Conservation (phyloP, 2,113 vertebrate genomes). For the Odobenus rosmarus region DNA sequence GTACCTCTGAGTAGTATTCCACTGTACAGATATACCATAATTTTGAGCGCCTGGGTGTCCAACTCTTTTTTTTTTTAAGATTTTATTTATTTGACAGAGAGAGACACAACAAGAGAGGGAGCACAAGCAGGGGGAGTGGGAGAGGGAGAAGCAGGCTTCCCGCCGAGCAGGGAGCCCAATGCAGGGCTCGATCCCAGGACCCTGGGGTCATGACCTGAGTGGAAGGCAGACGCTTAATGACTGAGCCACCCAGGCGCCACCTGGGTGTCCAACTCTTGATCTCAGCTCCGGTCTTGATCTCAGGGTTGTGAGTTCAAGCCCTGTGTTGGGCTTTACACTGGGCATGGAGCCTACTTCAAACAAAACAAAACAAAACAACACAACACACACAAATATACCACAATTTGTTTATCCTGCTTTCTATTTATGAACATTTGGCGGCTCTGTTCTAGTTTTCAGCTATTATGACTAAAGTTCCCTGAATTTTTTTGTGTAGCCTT, state of each 20-base stretch:
- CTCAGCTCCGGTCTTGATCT: background rate
- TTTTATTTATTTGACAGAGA: no score
- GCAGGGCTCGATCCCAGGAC: no score
- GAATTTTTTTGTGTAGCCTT: background rate
- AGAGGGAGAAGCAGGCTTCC: no score
- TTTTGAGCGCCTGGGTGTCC: background rate
- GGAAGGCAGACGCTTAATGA: no score
- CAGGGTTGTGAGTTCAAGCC: background rate
- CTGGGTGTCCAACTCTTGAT: background rate
- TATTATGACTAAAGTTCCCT: background rate
- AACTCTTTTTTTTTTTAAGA: background rate
- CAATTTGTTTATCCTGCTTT: background rate
- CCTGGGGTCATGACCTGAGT: no score
- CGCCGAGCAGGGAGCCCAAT: no score
- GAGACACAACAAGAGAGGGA: no score
- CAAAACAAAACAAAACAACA: no score
- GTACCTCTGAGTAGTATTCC: background rate
- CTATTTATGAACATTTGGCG: background rate
- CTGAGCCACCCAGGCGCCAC: no score
- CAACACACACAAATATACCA: background rate
- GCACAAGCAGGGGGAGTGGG: no score
- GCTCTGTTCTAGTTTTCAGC: background rate
- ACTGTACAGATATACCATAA: background rate
- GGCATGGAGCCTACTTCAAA: background rate
- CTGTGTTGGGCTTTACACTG: background rate